phyloP scores from a whole-genome alignment of 2,888 invertebrate genomes.

The Achlya flavicornis region DNA sequence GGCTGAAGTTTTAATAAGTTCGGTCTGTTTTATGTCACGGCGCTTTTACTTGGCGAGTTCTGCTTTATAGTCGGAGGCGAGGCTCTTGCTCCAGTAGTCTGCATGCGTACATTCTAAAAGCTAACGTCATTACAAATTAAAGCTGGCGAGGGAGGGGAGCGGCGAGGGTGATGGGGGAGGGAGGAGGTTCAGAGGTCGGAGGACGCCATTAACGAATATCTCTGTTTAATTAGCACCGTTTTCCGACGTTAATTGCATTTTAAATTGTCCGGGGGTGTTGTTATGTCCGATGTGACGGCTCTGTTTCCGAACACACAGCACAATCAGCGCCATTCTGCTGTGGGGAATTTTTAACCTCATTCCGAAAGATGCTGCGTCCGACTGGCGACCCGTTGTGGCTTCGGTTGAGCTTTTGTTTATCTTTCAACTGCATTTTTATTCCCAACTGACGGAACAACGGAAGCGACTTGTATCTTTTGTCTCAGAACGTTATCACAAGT shows the following conservation, averaged over 20 bases:
- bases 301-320: constrained; percentile 1
- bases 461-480: not conserved
- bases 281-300: constrained; percentile 15
- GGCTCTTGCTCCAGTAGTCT: constrained; percentile 2
- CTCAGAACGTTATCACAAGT: not conserved
- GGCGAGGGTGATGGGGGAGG: constrained; percentile 18
- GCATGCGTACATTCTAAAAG: constrained; percentile 9
- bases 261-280: constrained; percentile 55
- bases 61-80: constrained; percentile 4
- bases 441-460: not conserved
- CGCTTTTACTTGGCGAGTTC: constrained; percentile 4
- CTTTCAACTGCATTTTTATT: not conserved
- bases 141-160: constrained; percentile 16
- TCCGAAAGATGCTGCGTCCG: not conserved
- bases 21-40: not conserved
- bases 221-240: constrained; percentile 67
- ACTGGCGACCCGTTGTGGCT: not conserved
- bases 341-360: constrained; percentile 10
- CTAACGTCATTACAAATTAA: constrained; percentile 7
- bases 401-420: not conserved
- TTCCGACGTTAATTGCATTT: constrained; percentile 66
- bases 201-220: constrained; percentile 56
- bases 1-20: constrained; percentile 5
- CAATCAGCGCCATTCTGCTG: not conserved
- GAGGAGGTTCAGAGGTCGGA: constrained; percentile 18